Percentiles rank a stretch among this genome's conserved stretches.
phyloP scores from a whole-genome alignment of 2,888 invertebrate species.

The Microplitis deprimator region DNA sequence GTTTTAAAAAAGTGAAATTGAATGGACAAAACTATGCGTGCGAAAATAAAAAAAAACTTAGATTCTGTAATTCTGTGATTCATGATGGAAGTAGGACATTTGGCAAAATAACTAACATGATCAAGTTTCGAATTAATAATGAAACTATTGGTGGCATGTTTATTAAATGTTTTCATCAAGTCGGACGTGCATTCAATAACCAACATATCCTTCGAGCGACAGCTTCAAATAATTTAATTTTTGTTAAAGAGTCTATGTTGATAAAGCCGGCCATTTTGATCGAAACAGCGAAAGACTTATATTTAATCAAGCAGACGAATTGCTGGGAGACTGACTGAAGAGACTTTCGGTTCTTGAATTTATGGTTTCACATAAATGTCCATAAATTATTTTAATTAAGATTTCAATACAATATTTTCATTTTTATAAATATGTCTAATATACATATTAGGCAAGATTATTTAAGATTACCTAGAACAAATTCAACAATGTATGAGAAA shows the following conservation, averaged over 20 bases:
- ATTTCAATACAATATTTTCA: too few relatives aligned
- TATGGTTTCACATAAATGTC: too few relatives aligned
- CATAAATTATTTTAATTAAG: too few relatives aligned
- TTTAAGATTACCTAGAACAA: too few relatives aligned
- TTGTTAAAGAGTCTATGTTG: not conserved
- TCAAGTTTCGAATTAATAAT: constrained; percentile 6
- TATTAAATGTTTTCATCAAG: constrained; percentile 1
- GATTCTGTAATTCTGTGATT: constrained; percentile 8
- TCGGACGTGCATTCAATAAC: not conserved
- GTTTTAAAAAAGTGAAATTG: constrained; percentile 1
- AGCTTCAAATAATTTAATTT: not conserved
- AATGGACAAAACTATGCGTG: not conserved
- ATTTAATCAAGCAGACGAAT: not conserved
- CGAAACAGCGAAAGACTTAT: not conserved
- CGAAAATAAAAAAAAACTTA: not conserved
- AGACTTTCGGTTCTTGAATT: not conserved
- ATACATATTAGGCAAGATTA: too few relatives aligned
- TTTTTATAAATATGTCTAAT: too few relatives aligned
- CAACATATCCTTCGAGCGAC: not conserved
- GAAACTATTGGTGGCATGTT: constrained; percentile 1
- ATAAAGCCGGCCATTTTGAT: constrained; percentile 3
- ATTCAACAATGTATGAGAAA: too few relatives aligned
- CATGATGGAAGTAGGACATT: constrained; percentile 2
- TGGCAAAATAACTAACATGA: not conserved
- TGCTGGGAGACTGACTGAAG: not conserved